Conservation (phyloP, 1,140 invertebrate genomes). For the Aplysia californica region DNA sequence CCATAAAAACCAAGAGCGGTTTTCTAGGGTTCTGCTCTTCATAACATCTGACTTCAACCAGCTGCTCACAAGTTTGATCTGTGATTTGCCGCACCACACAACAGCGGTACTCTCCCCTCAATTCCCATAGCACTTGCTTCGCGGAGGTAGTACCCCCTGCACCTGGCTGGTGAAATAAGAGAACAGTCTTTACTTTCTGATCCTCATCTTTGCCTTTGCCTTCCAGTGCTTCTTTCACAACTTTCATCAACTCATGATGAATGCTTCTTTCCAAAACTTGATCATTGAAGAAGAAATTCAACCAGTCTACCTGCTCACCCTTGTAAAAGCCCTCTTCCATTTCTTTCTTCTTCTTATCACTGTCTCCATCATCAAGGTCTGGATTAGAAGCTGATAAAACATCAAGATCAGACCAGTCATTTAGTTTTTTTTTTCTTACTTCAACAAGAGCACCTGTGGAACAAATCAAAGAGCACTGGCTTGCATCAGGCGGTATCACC, state of each 20-base stretch:
- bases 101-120: constrained; percentile 36
- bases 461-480: background rate
- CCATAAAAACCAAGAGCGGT: constrained; percentile 39
- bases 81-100: constrained; percentile 37
- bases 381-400: background rate
- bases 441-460: background rate
- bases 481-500: background rate
- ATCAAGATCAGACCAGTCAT: constrained; percentile 20
- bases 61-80: constrained; percentile 40
- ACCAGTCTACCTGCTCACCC: constrained; percentile 39
- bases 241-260: constrained; percentile 22
- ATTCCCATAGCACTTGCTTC: constrained; percentile 41
- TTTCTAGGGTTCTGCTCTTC: constrained; percentile 32
- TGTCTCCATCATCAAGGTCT: constrained; percentile 2
- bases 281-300: constrained; percentile 42
- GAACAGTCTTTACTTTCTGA: constrained; percentile 29
- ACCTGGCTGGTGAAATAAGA: constrained; percentile 40
- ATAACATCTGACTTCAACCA: constrained; percentile 32
- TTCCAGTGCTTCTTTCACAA: constrained; percentile 32
- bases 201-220: constrained; percentile 31
- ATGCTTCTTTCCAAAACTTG: constrained; percentile 36
- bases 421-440: constrained; percentile 15
- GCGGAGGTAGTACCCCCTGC: constrained; percentile 44
- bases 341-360: constrained; percentile 11
- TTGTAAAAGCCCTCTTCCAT: constrained; percentile 36